These are phyloP conservation scores for Trididemnum clinides DNA, from an alignment of 23 tunicate species.

Conservation along the genomic window DNA sequence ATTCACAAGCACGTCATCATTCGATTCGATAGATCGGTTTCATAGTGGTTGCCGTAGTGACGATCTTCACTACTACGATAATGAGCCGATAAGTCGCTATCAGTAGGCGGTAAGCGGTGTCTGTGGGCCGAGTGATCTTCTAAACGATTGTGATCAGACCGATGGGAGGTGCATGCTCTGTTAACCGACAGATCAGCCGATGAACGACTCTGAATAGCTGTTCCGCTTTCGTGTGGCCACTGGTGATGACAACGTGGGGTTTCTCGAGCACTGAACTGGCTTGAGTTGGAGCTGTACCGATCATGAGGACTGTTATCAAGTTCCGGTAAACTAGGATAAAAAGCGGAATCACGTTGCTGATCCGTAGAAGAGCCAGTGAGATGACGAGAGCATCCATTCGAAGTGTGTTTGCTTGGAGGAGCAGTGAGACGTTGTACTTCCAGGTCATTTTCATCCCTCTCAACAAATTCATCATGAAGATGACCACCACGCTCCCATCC, in stretches of 20 bases:
- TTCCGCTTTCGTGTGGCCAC: not conserved
- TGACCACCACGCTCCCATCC: not conserved
- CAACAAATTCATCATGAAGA: not conserved
- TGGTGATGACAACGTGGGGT: not conserved
- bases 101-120: too few species aligned
- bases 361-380: not conserved
- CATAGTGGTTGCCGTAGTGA: not conserved
- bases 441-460: conserved; percentile 65
- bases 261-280: conserved; percentile 34
- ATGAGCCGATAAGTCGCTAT: too few species aligned
- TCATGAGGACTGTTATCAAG: conserved; percentile 15
- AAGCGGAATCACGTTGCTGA: conserved; percentile 69
- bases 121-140: too few species aligned
- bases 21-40: not conserved
- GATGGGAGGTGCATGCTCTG: too few species aligned
- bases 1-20: conserved; percentile 12
- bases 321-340: conserved; percentile 68
- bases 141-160: too few species aligned
- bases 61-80: too few species aligned
- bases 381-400: conserved; percentile 11
- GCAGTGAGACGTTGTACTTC: conserved; percentile 64
- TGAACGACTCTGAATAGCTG: too few species aligned
- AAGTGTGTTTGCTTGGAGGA: not conserved
- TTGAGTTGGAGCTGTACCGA: conserved; percentile 30
- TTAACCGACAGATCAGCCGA: too few species aligned